A percentile compares a stretch with the other conserved stretches of the same genome.
These are phyloP conservation scores for Lagopus muta DNA, from an alignment of 2,113 vertebrate genomes.

Conservation along the genomic window DNA sequence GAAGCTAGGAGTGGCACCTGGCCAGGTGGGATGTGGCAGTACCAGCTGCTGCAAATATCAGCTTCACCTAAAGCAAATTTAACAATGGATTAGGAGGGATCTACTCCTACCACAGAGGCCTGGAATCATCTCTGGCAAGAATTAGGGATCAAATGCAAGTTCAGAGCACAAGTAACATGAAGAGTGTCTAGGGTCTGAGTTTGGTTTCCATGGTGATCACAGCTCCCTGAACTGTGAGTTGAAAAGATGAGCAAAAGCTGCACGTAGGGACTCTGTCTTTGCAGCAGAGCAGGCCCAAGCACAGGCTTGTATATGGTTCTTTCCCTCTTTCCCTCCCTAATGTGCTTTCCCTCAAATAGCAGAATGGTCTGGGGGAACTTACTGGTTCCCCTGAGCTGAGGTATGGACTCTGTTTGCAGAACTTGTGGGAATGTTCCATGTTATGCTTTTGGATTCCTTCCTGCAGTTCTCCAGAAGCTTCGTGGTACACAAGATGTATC, in stretches of 20 bases:
- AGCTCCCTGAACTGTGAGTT: background rate
- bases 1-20: background rate
- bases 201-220: background rate
- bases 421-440: background rate
- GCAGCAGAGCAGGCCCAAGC: background rate
- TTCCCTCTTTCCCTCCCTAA: too few relatives aligned
- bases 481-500: slow-evolving; percentile 85
- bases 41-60: background rate
- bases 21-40: background rate
- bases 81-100: background rate
- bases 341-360: background rate
- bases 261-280: background rate
- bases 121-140: background rate
- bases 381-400: background rate
- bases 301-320: background rate
- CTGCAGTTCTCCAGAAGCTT: slow-evolving; percentile 85
- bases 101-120: background rate
- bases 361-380: background rate
- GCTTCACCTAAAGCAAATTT: background rate
- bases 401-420: too few relatives aligned
- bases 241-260: background rate
- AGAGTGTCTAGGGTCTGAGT: background rate
- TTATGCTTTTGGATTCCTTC: background rate
- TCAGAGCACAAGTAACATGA: background rate
- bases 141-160: background rate